phyloP scores from a whole-genome alignment of 2,797 vertebrate species.

The Champsocephalus gunnari region DNA sequence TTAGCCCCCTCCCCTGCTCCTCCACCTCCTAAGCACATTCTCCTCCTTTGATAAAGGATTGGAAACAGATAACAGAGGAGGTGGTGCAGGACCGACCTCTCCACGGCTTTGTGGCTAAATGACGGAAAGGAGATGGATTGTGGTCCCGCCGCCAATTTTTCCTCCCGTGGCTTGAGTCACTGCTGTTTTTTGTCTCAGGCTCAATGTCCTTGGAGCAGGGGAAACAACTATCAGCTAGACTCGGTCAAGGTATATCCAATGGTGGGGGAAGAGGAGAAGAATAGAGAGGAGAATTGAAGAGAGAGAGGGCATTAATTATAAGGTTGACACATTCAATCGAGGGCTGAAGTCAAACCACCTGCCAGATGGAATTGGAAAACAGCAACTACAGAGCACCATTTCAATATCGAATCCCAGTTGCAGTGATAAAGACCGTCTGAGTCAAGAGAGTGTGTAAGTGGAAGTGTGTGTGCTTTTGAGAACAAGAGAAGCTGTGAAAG shows the following conservation, averaged over 20 bases:
- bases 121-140: conserved; percentile 74
- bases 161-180: conserved; percentile 48
- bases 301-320: conserved; percentile 75
- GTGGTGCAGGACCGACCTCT: conserved; percentile 59
- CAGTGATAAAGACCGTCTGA: conserved; percentile 52
- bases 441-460: conserved; percentile 17
- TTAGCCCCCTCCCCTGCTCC: conserved; percentile 10
- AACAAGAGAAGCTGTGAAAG: conserved; percentile 8
- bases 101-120: conserved; percentile 64
- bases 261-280: conserved; percentile 57
- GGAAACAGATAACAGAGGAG: conserved; percentile 77
- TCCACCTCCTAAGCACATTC: conserved; percentile 38
- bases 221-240: conserved; percentile 34
- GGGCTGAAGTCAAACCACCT: conserved; percentile 67
- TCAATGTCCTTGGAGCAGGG: conserved; percentile 64
- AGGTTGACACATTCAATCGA: conserved; percentile 73
- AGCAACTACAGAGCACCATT: conserved; percentile 47
- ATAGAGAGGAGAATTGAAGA: conserved; percentile 56
- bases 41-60: conserved; percentile 68
- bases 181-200: conserved; percentile 60
- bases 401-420: conserved; percentile 49
- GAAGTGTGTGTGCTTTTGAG: conserved; percentile 11
- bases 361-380: conserved; percentile 69
- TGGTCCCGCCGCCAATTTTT: conserved; percentile 49
- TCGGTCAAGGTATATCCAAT: conserved; percentile 56